Percentiles rank a stretch among this genome's conserved stretches.
phyloP scores from a whole-genome alignment of 2,888 invertebrate species.

The Cheilosia vernalis region DNA sequence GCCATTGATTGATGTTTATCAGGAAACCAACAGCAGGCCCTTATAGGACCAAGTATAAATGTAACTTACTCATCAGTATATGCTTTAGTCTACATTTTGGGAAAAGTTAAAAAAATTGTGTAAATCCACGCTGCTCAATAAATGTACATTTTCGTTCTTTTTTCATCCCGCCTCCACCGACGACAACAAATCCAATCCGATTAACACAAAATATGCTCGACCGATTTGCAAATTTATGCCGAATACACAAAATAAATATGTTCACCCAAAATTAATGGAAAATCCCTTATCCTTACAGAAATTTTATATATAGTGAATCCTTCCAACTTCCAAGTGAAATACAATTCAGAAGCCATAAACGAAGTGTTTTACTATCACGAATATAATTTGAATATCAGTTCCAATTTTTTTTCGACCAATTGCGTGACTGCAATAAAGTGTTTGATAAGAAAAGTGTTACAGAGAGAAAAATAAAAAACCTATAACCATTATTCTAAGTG shows the following conservation, averaged over 20 bases:
- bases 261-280: background rate
- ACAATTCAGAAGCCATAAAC: constrained; percentile 38
- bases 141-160: background rate
- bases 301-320: constrained; percentile 44
- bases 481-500: constrained; percentile 44
- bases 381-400: constrained; percentile 23
- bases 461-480: constrained; percentile 14
- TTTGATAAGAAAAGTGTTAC: constrained; percentile 54
- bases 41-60: too few species aligned
- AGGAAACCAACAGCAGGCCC: too few species aligned
- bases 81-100: too few species aligned
- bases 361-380: constrained; percentile 50
- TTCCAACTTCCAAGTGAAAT: constrained; percentile 56
- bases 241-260: background rate
- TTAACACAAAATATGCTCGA: constrained; percentile 15
- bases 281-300: constrained; percentile 48
- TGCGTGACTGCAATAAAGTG: constrained; percentile 57
- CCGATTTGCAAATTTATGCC: constrained; percentile 1
- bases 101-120: too few species aligned
- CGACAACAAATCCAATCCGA: background rate
- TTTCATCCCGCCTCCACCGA: background rate
- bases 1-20: too few species aligned
- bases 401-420: constrained; percentile 26
- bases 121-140: too few species aligned
- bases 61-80: too few species aligned